Evolutionary conservation across 2,888 invertebrate genomes (phyloP).

Genomic region (Oligia fasciuncula): DNA sequence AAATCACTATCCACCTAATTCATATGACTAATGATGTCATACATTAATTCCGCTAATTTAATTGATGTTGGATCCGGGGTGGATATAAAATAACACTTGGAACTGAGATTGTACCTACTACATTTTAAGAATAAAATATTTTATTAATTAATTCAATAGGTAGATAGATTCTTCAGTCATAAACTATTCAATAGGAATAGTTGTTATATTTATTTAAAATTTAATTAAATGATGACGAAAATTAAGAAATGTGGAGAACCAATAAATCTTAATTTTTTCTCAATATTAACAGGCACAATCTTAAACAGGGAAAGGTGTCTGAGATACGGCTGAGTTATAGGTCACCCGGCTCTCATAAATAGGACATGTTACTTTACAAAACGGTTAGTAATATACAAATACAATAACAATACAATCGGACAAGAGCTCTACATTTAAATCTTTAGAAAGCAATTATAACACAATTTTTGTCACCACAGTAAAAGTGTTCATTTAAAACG

Average conservation of each 20-base stretch:
- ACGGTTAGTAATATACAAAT: not conserved
- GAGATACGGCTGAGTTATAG: too few species aligned
- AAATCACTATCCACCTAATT: slow-evolving; percentile 71
- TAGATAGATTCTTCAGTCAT: not conserved
- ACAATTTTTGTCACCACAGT: slow-evolving; percentile 34
- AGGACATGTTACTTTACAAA: not conserved
- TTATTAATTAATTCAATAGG: not conserved
- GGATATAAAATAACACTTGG: not conserved
- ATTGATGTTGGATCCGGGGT: slow-evolving; percentile 13
- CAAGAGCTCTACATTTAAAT: slow-evolving; percentile 12
- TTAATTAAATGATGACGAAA: not conserved
- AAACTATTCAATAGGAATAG: not conserved
- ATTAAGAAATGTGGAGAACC: not conserved
- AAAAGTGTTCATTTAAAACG: slow-evolving; percentile 59
- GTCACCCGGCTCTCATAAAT: not conserved
- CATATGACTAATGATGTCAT: slow-evolving; percentile 66
- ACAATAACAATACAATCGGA: not conserved
- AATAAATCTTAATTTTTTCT: not conserved
- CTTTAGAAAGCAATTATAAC: slow-evolving; percentile 18
- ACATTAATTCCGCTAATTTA: slow-evolving; percentile 37
- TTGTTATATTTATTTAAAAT: not conserved
- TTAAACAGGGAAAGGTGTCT: not conserved
- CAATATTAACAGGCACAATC: not conserved
- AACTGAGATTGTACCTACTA: slow-evolving; percentile 1
- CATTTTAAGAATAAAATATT: slow-evolving; percentile 13